phyloP scores from a whole-genome alignment of 2,113 vertebrate genomes.

The Pica pica region DNA sequence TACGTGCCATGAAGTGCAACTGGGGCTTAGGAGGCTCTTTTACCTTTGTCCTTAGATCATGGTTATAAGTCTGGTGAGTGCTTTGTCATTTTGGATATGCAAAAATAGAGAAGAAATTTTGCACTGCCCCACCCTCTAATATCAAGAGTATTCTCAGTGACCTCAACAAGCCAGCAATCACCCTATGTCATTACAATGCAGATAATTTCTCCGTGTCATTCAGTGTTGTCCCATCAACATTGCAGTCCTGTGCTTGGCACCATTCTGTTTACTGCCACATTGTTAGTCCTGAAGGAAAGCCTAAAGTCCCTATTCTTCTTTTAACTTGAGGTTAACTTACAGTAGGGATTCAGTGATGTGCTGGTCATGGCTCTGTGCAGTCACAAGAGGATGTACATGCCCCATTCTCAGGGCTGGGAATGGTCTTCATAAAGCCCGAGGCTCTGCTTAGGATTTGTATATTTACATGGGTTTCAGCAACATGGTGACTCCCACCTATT shows the following conservation, averaged over 20 bases:
- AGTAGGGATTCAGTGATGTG: not conserved
- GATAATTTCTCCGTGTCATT: not conserved
- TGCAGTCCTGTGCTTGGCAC: not conserved
- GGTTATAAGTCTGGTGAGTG: not conserved
- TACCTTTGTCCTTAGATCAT: not conserved
- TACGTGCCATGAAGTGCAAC: not conserved
- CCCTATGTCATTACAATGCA: not conserved
- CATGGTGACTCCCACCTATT: not conserved
- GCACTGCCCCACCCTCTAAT: not conserved
- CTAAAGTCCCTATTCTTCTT: not conserved
- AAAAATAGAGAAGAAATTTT: not conserved
- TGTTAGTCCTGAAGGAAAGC: not conserved
- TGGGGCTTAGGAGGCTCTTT: not conserved
- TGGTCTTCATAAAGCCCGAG: not conserved
- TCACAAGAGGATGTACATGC: not conserved
- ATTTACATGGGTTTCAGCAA: not conserved
- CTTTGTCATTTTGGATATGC: not conserved
- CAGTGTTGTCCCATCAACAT: not conserved
- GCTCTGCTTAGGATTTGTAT: not conserved
- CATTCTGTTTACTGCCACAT: not conserved
- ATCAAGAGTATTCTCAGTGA: not conserved
- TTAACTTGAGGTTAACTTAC: not conserved
- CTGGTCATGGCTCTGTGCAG: not conserved
- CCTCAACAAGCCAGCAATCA: not conserved
- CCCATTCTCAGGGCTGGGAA: not conserved